A percentile compares a stretch with the other conserved stretches of the same genome.
Evolutionary conservation across 2,113 vertebrate genomes (phyloP).

Genomic region (Neolamprologus ventralis): DNA sequence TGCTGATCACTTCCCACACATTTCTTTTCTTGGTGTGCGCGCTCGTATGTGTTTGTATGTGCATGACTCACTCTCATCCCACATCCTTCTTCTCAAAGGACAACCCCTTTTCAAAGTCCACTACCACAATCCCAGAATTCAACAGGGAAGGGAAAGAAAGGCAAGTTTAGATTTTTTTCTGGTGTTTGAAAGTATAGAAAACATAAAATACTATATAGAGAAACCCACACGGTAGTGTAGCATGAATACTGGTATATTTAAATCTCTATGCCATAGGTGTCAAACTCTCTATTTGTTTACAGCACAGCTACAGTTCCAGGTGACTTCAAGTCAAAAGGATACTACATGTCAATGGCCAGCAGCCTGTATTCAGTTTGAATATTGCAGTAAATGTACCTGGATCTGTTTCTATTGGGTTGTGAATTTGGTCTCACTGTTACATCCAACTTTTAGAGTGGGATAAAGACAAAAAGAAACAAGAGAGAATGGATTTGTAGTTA

Average conservation of each 20-base stretch:
- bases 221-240: neutral
- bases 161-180: neutral
- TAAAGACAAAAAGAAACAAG: no score
- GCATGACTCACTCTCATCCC: constrained; percentile 46
- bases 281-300: no score
- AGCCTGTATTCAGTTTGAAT: no score
- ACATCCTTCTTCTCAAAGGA: constrained; percentile 20
- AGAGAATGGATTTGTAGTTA: no score
- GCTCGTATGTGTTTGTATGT: neutral
- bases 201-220: neutral
- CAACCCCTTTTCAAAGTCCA: constrained; percentile 8
- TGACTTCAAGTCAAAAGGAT: no score
- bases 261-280: neutral
- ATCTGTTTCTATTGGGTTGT: no score
- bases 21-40: constrained; percentile 30
- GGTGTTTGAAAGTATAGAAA: neutral
- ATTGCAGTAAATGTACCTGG: no score
- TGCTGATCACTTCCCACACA: constrained; percentile 39
- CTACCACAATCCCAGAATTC: neutral
- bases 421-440: no score
- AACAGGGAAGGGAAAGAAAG: neutral
- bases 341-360: no score
- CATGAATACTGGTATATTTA: neutral
- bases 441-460: no score
- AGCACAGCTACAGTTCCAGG: no score